Base-by-base conservation (phyloP, 2,113 vertebrate species). In the Nesoenas mayeri region DNA sequence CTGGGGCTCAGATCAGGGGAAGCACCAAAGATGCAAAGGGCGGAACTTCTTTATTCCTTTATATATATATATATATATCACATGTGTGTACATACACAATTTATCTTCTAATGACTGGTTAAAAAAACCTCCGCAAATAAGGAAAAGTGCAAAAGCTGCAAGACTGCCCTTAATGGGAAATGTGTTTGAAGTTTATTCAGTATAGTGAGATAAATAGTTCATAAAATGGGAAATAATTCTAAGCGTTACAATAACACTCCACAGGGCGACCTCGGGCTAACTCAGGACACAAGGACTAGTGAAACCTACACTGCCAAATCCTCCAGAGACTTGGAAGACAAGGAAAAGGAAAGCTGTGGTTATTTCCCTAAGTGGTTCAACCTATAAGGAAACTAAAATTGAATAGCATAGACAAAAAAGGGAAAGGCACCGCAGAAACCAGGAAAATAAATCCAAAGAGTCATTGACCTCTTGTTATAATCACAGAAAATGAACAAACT, bases 51-150 rank as follows among this genome's bases (percentile, higher is more conserved):
- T 47, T 47, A 47, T 19, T 47, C 40, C 21, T 50, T 11, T 51
- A 51, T 25, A 11, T 20, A 50, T 50, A 21, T 50, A 50, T 15
- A 22, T 21, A 20, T 5, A 15, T 47, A 11, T 12, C 38, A 38
- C 38, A 38, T 12, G 38, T 38, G 40, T 40, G 0, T 6, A 12
- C 28, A 0, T 1, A 6, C 15, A 14, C 16, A 4, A 20, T 22
- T 48, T n/a, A 12, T 8, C 47, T 36, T 31, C 31, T 28, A 17
- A 26, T 5, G 22, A 19, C 6, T 16, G 12, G 15, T 13, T 44
- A 20, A 58, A 44, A 42, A 38, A 25, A 47, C 18, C 18, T 42
- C 42, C 28, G n/a, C 61, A 36, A 42, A 14, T 6, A 20, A 51
- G 24, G 28, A 42, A 16, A 58, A 60, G 15, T 6, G 20, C 20